phyloP scores from a whole-genome alignment of 92 coral and sea anemone species.

The Bergia puertoricense region DNA sequence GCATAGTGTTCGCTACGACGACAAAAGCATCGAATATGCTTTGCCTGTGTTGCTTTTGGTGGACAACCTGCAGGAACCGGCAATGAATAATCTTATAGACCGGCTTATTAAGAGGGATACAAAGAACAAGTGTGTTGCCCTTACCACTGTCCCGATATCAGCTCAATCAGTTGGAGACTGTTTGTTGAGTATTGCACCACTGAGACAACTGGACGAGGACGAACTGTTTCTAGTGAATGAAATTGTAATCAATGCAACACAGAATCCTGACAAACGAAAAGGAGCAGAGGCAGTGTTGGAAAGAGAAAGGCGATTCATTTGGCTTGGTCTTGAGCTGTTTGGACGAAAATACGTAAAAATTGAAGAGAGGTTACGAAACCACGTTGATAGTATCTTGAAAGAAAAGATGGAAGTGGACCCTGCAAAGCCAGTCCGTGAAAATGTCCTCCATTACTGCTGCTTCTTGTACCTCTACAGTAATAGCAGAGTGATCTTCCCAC shows the following conservation, averaged over 20 bases:
- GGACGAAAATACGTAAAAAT: slow-evolving; percentile 58
- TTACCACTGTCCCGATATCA: slow-evolving; percentile 55
- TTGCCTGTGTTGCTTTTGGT: slow-evolving; percentile 49
- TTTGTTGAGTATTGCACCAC: slow-evolving; percentile 22
- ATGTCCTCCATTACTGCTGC: slow-evolving; percentile 57
- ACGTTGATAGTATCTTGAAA: slow-evolving; percentile 46
- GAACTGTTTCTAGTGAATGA: slow-evolving; percentile 54
- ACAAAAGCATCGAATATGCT: slow-evolving; percentile 31
- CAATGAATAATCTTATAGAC: slow-evolving; percentile 36
- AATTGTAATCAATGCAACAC: slow-evolving; percentile 47
- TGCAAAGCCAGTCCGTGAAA: slow-evolving; percentile 37
- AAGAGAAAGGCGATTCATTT: slow-evolving; percentile 60
- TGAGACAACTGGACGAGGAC: slow-evolving; percentile 52
- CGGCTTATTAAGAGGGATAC: slow-evolving; percentile 29
- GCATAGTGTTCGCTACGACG: slow-evolving; percentile 45
- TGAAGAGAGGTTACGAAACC: slow-evolving; percentile 51
- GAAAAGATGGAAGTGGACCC: slow-evolving; percentile 27
- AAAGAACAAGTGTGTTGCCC: slow-evolving; percentile 61
- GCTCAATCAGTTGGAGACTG: slow-evolving; percentile 7
- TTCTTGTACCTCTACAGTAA: slow-evolving; percentile 57
- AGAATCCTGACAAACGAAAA: slow-evolving; percentile 32
- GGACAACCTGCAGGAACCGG: slow-evolving; percentile 49
- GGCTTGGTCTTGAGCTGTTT: slow-evolving; percentile 67
- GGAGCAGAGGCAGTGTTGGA: slow-evolving; percentile 59
- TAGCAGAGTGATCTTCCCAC: slow-evolving; percentile 54